phyloP scores from a whole-genome alignment of 2,113 vertebrate species.

The Prietella phreatophila region DNA sequence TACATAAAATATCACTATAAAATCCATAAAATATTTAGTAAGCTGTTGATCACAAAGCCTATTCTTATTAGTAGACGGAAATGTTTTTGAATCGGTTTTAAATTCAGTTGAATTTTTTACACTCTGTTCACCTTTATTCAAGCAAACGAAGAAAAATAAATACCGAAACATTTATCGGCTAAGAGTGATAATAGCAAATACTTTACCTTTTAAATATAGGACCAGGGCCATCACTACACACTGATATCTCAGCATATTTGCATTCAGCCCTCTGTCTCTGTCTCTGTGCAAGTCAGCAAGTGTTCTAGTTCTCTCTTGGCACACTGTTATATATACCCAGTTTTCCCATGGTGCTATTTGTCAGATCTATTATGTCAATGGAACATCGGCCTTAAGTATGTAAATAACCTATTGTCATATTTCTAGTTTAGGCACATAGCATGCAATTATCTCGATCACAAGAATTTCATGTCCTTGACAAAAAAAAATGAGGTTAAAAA shows the following conservation, averaged over 20 bases:
- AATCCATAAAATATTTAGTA: not conserved
- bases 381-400: not conserved
- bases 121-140: not conserved
- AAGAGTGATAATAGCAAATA: not conserved
- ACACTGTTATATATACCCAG: not conserved
- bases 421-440: not conserved
- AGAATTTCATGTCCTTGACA: not conserved
- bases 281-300: not conserved
- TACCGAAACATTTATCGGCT: not conserved
- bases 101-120: not conserved
- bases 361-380: not conserved
- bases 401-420: not conserved
- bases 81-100: not conserved
- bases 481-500: not conserved
- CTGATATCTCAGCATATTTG: constrained; percentile 12
- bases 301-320: not conserved
- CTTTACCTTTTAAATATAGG: constrained; percentile 6
- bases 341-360: not conserved
- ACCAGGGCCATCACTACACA: not conserved
- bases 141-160: not conserved
- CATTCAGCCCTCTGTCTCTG: not conserved
- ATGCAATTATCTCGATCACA: not conserved
- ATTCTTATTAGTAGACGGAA: not conserved
- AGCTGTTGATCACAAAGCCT: not conserved
- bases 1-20: not conserved